These are phyloP conservation scores for Hypselothyrea guttata DNA, from an alignment of 2,888 invertebrate genomes.

Conservation along the genomic window DNA sequence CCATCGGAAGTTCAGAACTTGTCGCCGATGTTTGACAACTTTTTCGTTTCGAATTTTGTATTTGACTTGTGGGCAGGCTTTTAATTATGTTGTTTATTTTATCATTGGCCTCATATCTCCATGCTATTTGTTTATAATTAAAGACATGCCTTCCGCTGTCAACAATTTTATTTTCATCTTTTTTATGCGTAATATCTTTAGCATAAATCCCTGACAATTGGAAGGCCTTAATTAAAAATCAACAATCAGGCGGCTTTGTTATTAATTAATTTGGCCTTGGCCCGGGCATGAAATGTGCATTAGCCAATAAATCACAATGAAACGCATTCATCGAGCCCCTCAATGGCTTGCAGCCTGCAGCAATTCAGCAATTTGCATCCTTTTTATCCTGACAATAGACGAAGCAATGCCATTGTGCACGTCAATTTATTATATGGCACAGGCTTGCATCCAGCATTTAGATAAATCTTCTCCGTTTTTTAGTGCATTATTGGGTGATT, in stretches of 20 bases:
- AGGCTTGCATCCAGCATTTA: no score
- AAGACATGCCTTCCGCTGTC: conserved; percentile 34
- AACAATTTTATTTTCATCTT: conserved; percentile 21
- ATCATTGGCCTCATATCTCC: conserved; percentile 49
- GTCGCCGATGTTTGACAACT: conserved; percentile 31
- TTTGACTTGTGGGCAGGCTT: conserved; percentile 59
- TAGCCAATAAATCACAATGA: conserved; percentile 63
- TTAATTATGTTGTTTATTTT: conserved; percentile 74
- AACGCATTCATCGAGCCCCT: neutral
- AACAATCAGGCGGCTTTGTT: conserved; percentile 61
- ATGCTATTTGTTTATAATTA: conserved; percentile 75
- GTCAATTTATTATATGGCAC: no score
- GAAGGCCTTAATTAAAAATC: conserved; percentile 72
- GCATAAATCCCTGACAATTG: conserved; percentile 58
- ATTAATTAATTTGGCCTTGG: conserved; percentile 74
- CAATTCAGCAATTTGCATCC: conserved; percentile 27
- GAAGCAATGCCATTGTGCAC: conserved; percentile 27
- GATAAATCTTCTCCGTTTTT: no score
- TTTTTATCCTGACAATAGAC: conserved; percentile 13
- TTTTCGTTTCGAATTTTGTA: conserved; percentile 29
- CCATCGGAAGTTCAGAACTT: conserved; percentile 47
- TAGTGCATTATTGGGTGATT: no score
- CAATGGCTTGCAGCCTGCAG: conserved; percentile 11
- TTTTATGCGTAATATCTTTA: neutral
- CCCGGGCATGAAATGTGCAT: conserved; percentile 45